These are phyloP conservation scores for Sturnira hondurensis DNA, from an alignment of 2,113 vertebrate species.

Conservation along the genomic window DNA sequence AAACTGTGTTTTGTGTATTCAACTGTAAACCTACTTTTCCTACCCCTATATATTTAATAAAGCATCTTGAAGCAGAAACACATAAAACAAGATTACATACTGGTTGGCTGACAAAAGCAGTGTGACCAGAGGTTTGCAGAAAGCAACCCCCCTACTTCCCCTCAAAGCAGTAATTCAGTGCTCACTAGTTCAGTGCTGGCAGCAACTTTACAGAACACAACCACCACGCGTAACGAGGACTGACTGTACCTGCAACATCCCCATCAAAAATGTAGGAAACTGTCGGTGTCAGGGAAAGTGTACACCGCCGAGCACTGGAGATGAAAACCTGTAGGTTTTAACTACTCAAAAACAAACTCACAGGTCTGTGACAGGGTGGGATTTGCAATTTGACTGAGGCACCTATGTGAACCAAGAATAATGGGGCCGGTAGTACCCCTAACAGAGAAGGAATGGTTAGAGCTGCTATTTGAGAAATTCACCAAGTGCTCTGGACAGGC, in stretches of 20 bases:
- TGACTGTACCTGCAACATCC: background rate
- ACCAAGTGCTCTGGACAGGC: background rate
- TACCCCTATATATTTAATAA: background rate
- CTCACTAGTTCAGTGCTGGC: background rate
- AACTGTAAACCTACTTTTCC: background rate
- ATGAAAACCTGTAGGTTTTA: background rate
- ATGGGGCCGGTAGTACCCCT: too few species aligned
- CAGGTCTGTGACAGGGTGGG: background rate
- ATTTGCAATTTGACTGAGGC: background rate
- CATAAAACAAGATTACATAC: background rate
- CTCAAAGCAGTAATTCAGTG: background rate
- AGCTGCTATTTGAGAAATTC: background rate
- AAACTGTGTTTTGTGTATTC: background rate
- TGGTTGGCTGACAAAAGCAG: background rate
- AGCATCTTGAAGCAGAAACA: background rate
- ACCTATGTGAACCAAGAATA: background rate
- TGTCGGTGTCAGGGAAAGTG: background rate
- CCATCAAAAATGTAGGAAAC: background rate
- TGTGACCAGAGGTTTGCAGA: background rate
- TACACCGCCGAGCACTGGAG: background rate
- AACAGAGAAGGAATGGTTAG: background rate
- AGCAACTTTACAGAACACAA: background rate
- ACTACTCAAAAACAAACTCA: background rate
- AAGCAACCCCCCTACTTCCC: background rate
- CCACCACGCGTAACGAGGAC: background rate